phyloP scores from a whole-genome alignment of 1,140 invertebrate genomes.

The Leucophenga varia region DNA sequence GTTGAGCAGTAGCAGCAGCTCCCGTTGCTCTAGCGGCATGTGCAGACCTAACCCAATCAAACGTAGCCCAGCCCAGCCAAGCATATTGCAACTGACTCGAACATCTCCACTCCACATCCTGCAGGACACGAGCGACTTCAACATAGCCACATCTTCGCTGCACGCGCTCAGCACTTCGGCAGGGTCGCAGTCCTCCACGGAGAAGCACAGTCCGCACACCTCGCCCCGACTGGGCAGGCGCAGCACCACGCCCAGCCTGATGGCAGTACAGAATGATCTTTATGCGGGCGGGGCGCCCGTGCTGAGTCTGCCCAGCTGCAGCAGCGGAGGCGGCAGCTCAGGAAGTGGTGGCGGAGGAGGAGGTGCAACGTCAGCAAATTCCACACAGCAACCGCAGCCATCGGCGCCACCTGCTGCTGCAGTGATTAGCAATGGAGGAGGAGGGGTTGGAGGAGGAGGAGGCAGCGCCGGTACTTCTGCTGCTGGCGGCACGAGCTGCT shows the following conservation, averaged over 20 bases:
- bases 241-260: conserved; percentile 50
- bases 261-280: conserved; percentile 53
- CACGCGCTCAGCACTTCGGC: conserved; percentile 58
- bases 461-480: conserved; percentile 3
- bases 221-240: conserved; percentile 47
- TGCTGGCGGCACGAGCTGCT: conserved; percentile 10
- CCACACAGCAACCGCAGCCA: conserved; percentile 24
- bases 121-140: conserved; percentile 64
- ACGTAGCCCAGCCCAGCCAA: too few relatives aligned
- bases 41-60: too few relatives aligned
- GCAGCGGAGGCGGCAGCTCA: conserved; percentile 3
- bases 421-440: conserved; percentile 28
- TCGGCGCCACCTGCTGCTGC: conserved; percentile 38
- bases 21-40: too few relatives aligned
- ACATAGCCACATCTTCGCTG: conserved; percentile 63
- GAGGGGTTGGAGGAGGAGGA: conserved; percentile 6
- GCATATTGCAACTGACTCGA: too few relatives aligned
- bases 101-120: too few relatives aligned
- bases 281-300: conserved; percentile 31
- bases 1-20: too few relatives aligned
- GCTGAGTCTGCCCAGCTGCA: conserved; percentile 34
- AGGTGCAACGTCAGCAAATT: not conserved
- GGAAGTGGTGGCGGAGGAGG: conserved; percentile 7
- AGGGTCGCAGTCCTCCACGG: conserved; percentile 26
- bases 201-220: conserved; percentile 55